Conservation (phyloP, 1,140 invertebrate genomes). For the Gonatopus flavifemur region DNA sequence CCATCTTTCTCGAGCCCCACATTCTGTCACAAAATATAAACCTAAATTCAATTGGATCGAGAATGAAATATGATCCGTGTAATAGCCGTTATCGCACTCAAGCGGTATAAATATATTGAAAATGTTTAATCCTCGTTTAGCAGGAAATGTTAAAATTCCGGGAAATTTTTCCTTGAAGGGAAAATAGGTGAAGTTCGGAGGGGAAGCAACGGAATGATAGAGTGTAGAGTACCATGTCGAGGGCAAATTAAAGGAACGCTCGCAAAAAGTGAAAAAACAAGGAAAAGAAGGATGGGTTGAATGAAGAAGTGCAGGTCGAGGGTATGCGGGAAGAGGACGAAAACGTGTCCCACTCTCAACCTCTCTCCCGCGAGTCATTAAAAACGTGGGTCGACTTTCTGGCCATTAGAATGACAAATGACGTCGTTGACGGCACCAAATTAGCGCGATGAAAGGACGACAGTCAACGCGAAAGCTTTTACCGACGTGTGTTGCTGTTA, state of each 20-base stretch:
- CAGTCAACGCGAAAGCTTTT: slow-evolving; percentile 12
- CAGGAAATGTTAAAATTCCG: too few relatives aligned
- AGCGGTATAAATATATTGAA: too few relatives aligned
- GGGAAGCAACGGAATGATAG: slow-evolving; percentile 29
- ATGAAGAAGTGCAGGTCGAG: not conserved
- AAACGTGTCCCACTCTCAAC: slow-evolving; percentile 11
- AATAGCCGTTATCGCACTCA: too few relatives aligned
- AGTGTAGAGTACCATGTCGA: slow-evolving; percentile 45
- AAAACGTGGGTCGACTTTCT: slow-evolving; percentile 44
- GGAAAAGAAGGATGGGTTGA: not conserved
- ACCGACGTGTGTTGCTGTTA: slow-evolving; percentile 10
- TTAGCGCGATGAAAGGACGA: slow-evolving; percentile 48
- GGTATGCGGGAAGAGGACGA: too few relatives aligned
- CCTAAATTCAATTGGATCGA: too few relatives aligned
- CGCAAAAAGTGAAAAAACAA: slow-evolving; percentile 13
- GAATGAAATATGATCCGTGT: too few relatives aligned
- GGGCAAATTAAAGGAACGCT: slow-evolving; percentile 46
- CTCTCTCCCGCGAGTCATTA: slow-evolving; percentile 47
- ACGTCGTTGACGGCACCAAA: slow-evolving; percentile 54
- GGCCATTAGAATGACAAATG: slow-evolving; percentile 56
- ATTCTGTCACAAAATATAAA: too few relatives aligned
- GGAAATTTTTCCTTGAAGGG: too few relatives aligned
- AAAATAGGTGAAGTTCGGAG: not conserved
- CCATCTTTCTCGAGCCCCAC: too few relatives aligned
- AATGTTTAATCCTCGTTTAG: too few relatives aligned